phyloP scores from a whole-genome alignment of 2,888 invertebrate species.

The Scelioninae gen. 1 region DNA sequence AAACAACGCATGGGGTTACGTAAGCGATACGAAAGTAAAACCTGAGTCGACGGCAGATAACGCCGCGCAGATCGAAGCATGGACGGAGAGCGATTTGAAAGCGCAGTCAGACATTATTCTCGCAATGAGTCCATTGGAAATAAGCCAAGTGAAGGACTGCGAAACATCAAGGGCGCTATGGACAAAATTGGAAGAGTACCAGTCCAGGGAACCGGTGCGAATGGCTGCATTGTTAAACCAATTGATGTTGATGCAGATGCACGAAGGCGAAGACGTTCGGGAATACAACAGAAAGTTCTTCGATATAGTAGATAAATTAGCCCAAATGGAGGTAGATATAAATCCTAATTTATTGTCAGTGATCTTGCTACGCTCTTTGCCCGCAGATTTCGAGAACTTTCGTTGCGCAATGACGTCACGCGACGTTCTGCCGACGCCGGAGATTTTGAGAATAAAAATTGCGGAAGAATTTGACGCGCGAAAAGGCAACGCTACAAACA shows the following conservation, averaged over 20 bases:
- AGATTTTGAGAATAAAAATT: constrained; percentile 15
- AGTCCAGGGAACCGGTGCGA: constrained; percentile 10
- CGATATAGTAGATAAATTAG: constrained; percentile 17
- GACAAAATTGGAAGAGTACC: constrained; percentile 20
- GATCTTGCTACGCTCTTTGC: constrained; percentile 18
- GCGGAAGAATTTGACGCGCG: constrained; percentile 16
- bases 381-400: constrained; percentile 24
- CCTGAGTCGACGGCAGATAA: neutral
- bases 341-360: constrained; percentile 10
- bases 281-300: neutral
- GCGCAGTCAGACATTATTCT: constrained; percentile 31
- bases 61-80: neutral
- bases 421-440: constrained; percentile 15
- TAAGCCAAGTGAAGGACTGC: constrained; percentile 29
- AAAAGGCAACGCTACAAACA: no score
- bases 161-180: constrained; percentile 7
- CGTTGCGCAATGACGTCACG: constrained; percentile 25
- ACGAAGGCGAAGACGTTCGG: constrained; percentile 16
- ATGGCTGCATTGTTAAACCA: constrained; percentile 19
- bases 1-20: constrained; percentile 29
- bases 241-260: constrained; percentile 11
- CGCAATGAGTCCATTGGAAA: constrained; percentile 3
- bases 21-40: constrained; percentile 1
- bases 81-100: constrained; percentile 14
- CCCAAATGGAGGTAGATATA: constrained; percentile 17